Conservation (phyloP, 2,888 invertebrate genomes). For the Cryptophagus acutangulus region DNA sequence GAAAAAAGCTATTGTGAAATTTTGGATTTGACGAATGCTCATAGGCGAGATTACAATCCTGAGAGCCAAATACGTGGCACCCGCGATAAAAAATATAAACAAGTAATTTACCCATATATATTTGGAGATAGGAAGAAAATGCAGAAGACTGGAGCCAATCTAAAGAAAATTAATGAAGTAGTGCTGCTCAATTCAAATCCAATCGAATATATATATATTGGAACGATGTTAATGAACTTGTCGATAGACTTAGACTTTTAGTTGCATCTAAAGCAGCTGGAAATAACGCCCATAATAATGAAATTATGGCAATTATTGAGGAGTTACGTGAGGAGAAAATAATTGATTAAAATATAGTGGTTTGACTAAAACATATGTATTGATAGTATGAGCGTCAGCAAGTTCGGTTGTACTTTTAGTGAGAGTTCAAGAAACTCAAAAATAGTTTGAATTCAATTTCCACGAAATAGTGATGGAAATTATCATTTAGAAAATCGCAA, state of each 20-base stretch:
- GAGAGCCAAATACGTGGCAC: neutral
- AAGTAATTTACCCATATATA: neutral
- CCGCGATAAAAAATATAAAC: neutral
- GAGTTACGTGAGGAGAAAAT: conserved; percentile 26
- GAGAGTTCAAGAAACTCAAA: neutral
- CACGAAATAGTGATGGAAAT: conserved; percentile 12
- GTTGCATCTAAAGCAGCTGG: conserved; percentile 33
- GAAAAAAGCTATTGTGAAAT: conserved; percentile 2
- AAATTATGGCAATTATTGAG: conserved; percentile 40
- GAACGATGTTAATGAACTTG: conserved; percentile 29
- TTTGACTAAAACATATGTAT: conserved; percentile 2
- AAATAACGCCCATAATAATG: conserved; percentile 31
- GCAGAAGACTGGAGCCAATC: too few species aligned
- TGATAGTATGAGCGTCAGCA: conserved; percentile 15
- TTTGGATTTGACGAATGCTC: neutral
- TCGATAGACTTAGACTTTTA: conserved; percentile 28
- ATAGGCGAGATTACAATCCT: neutral
- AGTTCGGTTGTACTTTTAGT: conserved; percentile 14
- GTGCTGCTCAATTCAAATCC: too few species aligned
- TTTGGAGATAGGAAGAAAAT: neutral
- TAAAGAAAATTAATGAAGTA: neutral
- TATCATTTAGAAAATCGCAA: conserved; percentile 15
- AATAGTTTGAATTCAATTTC: conserved; percentile 1
- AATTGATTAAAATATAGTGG: conserved; percentile 16
- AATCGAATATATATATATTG: conserved; percentile 23